Conservation (phyloP, 1,140 invertebrate genomes). For the Tribolium madens region DNA sequence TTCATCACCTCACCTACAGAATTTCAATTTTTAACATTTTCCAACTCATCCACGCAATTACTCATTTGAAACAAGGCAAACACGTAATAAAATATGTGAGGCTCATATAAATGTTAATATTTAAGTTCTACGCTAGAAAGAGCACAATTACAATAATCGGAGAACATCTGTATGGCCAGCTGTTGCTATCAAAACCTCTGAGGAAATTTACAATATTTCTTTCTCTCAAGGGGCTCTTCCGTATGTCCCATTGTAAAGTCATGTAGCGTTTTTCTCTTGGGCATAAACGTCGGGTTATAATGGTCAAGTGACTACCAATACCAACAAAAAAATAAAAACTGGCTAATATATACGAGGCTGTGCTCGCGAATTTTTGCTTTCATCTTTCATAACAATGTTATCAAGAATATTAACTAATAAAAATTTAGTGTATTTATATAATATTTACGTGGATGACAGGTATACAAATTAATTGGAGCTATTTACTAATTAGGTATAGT, state of each 20-base stretch:
- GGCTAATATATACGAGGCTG: not conserved
- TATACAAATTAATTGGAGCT: constrained; percentile 2
- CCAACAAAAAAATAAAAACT: too few species aligned
- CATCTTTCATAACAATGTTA: not conserved
- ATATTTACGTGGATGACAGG: not conserved
- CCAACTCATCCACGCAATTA: not conserved
- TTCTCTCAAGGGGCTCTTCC: not conserved
- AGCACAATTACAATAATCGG: constrained; percentile 6
- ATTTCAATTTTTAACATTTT: not conserved
- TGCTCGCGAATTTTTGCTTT: not conserved
- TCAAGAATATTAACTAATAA: not conserved
- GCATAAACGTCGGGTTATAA: not conserved
- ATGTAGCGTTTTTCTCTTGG: not conserved
- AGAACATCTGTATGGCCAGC: constrained; percentile 10
- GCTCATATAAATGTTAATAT: not conserved
- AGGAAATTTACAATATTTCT: not conserved
- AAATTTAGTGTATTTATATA: not conserved
- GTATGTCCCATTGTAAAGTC: not conserved
- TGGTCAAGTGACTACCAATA: not conserved
- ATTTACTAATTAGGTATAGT: constrained; percentile 21
- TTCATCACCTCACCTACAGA: too few species aligned
- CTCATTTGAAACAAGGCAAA: too few species aligned
- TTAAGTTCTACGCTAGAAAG: not conserved
- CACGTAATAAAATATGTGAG: not conserved
- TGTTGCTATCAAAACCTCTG: constrained; percentile 3